Evolutionary conservation across 2,797 vertebrate species (phyloP), one percentile per base, ranked within the genome.

Genomic region (Gymnocypris eckloni): DNA sequence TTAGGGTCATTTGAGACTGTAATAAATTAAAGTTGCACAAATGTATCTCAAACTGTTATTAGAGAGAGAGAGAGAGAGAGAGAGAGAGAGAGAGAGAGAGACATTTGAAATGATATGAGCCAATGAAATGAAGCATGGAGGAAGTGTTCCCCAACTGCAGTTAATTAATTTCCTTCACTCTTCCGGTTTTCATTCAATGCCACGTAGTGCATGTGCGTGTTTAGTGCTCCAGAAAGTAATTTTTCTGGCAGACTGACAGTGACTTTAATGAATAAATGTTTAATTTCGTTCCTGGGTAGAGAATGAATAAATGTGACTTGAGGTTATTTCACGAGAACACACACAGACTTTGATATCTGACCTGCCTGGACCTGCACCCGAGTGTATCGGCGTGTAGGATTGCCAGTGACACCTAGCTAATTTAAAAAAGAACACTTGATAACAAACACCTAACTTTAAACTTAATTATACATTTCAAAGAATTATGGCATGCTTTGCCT

Each of bases 261-360:
- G 61, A 78, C 82, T 76, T 84, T 69, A 84, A 84, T 84, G 59
- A 84, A 84, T 78, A 84, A 84, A 56, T 84, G 83, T 84, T 79
- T 84, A 71, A 78, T 78, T 84, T 79, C 64, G 79, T 84, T 84
- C 83, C 66, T 84, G 83, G 75, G 22, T 79, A 84, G 83, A 78
- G 75, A 56, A 84, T 48, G 75, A 79, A 79, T 71, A 79, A 79
- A 84, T 70, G 75, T 79, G 75, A 84, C 75, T 84, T 69, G 75
- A 79, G 64, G 75, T 84, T 69, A 45, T 50, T 45, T 78, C 1
- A 64, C 22, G 6, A 66, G 25, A 67, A 64, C 82, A 54, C 82
- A 67, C 33, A 2, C 33, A 11, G 8, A 37, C n/a, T 20, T 52
- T 82, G 20, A 41, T 22, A 39, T 70, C 73, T 69, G 64, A 70